phyloP scores from a whole-genome alignment of 2,113 vertebrate species.

The Corydoras maculifer region DNA sequence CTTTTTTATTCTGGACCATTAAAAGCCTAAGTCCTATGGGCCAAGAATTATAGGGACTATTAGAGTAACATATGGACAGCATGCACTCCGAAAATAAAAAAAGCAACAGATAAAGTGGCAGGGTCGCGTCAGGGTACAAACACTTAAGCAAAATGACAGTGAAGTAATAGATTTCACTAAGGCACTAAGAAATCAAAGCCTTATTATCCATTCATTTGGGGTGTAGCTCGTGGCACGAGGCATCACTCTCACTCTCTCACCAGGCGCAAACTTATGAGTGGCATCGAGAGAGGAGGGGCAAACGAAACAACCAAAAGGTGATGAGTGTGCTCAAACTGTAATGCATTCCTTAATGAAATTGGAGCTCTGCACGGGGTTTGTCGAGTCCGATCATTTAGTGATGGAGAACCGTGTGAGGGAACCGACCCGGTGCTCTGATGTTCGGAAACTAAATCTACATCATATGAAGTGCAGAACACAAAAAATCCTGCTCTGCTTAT shows the following conservation, averaged over 20 bases:
- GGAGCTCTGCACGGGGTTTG: conserved; percentile 46
- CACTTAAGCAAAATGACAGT: conserved; percentile 83
- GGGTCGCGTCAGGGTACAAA: conserved; percentile 82
- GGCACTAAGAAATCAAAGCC: conserved; percentile 55
- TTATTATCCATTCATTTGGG: conserved; percentile 57
- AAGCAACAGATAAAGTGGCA: conserved; percentile 83
- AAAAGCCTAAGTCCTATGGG: conserved; percentile 87
- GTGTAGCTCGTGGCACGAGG: conserved; percentile 28
- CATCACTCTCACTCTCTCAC: conserved; percentile 13
- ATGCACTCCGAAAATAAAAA: conserved; percentile 93
- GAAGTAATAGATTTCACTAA: conserved; percentile 75
- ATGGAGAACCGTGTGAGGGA: no score
- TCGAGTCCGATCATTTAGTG: neutral
- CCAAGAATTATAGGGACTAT: conserved; percentile 95
- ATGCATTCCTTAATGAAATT: conserved; percentile 56
- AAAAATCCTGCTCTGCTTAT: no score
- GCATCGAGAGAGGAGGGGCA: conserved; percentile 34
- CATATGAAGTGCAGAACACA: no score
- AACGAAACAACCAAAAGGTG: conserved; percentile 51
- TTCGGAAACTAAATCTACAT: no score
- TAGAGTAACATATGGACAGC: conserved; percentile 89
- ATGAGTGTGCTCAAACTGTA: conserved; percentile 53
- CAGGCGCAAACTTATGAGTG: conserved; percentile 25
- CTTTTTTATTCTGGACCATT: conserved; percentile 72
- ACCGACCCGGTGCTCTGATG: no score